These are phyloP conservation scores for Herminia tarsipennalis DNA, from an alignment of 2,888 invertebrate genomes.

Conservation along the genomic window DNA sequence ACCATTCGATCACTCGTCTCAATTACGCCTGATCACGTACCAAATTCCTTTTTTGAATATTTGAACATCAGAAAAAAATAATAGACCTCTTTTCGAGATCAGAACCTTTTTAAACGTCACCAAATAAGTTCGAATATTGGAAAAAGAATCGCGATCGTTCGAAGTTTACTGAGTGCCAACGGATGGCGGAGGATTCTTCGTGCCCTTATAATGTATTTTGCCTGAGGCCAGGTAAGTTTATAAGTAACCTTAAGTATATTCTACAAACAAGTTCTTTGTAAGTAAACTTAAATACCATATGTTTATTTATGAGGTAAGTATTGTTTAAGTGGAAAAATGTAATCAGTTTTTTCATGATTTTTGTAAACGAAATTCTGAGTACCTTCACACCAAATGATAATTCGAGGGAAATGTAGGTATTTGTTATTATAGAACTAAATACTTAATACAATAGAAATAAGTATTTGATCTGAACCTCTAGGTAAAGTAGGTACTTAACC, in stretches of 20 bases:
- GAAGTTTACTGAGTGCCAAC: constrained; percentile 64
- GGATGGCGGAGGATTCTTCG: constrained; percentile 57
- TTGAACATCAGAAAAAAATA: constrained; percentile 33
- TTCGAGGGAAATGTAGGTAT: too few relatives aligned
- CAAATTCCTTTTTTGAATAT: constrained; percentile 37
- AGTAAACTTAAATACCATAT: constrained; percentile 1
- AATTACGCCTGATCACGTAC: constrained; percentile 47
- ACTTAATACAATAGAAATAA: too few relatives aligned
- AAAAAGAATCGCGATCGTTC: constrained; percentile 43
- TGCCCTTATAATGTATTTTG: constrained; percentile 56
- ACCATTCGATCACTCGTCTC: constrained; percentile 47
- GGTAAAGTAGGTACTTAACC: too few relatives aligned
- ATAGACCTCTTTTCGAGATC: constrained; percentile 26
- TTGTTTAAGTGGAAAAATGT: too few relatives aligned
- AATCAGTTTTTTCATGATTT: not conserved
- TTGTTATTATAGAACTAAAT: too few relatives aligned
- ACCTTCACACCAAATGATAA: too few relatives aligned
- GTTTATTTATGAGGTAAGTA: not conserved
- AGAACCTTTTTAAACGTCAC: constrained; percentile 31
- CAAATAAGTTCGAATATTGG: constrained; percentile 43
- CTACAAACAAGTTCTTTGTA: constrained; percentile 11
- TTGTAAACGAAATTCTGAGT: too few relatives aligned
- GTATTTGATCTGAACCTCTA: too few relatives aligned
- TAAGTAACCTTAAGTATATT: constrained; percentile 38
- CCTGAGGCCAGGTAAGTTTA: constrained; percentile 70